Evolutionary conservation across 2,888 invertebrate species (phyloP), one percentile per base, ranked within the genome.

Genomic region (Acleris sparsana): DNA sequence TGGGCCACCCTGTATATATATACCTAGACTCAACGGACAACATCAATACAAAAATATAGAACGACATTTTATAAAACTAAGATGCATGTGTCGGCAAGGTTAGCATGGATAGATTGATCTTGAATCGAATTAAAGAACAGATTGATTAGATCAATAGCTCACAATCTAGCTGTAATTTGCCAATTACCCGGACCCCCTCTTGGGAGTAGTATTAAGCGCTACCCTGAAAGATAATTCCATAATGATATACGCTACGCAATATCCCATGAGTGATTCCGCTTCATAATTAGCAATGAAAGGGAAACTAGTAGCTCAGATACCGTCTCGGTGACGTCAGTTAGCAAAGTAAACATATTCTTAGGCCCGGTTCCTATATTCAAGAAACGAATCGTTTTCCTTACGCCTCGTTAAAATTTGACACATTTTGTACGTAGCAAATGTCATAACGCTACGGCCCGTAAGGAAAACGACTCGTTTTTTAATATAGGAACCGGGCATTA

Each of bases 201-300:
- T 18, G 73, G 71, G 73, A 63, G 44, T 55, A 66, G 29, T 52
- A 52, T 18, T 33, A 52, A n/a, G 58, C 59, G 62, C 67, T 60
- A 53, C 39, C 39, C 39, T 39, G 39, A 39, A 33, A 39, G 39
- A 39, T 57, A 58, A 62, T 29, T 61, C 39, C 58, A 17, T 64
- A 33, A 39, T 58, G 60, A 57, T 53, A 55, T 55, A 65, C 66
- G 53, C 63, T 61, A 65, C 62, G 53, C 62, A 57, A 61, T 71
- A 71, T 76, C 80, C 78, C 79, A 66, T 63, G 74, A 71, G 80
- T 59, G 69, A 76, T 78, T 73, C 74, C 67, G 65, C 74, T 73
- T 71, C 74, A 70, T 73, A 71, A 75, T 75, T 76, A 75, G 62
- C 85, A 84, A 82, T 85, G 86, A 77, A 75, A 78, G 69, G 60